Conservation (phyloP, 2,113 vertebrate genomes). For the Chaetorhynchus papuensis region DNA sequence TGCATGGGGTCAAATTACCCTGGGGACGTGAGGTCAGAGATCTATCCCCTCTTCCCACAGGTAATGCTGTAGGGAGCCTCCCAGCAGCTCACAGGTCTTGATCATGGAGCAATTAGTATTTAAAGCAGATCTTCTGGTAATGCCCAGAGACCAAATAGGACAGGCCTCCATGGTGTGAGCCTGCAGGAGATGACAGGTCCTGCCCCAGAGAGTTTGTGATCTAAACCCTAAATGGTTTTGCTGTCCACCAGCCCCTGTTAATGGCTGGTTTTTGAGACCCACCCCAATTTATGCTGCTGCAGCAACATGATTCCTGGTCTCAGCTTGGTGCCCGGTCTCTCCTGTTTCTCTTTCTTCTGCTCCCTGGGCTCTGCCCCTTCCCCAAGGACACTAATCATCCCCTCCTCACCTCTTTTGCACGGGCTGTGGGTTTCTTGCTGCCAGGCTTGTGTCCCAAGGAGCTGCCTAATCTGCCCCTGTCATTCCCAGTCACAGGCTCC, state of each 20-base stretch:
- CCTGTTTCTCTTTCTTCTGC: neutral
- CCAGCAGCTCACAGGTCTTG: constrained; percentile 33
- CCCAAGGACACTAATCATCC: neutral
- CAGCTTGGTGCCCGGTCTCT: neutral
- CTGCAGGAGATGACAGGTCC: neutral
- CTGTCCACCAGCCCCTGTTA: neutral
- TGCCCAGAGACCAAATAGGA: neutral
- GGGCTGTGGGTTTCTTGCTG: constrained; percentile 37
- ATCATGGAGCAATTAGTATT: constrained; percentile 47
- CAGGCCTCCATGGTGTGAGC: neutral
- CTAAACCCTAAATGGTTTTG: neutral
- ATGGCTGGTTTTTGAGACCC: neutral
- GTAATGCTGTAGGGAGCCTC: constrained; percentile 12
- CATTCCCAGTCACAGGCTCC: constrained; percentile 56
- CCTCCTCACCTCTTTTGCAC: neutral
- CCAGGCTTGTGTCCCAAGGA: constrained; percentile 29
- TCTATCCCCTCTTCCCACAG: constrained; percentile 3
- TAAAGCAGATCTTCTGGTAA: constrained; percentile 12
- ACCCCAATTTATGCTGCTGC: neutral
- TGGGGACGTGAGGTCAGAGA: neutral
- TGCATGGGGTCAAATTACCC: neutral
- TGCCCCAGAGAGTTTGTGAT: neutral
- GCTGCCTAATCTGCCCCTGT: constrained; percentile 52
- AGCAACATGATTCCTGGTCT: neutral
- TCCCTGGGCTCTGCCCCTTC: neutral